phyloP scores from a whole-genome alignment of 1,140 invertebrate species.

The Drosophila kohkoa region DNA sequence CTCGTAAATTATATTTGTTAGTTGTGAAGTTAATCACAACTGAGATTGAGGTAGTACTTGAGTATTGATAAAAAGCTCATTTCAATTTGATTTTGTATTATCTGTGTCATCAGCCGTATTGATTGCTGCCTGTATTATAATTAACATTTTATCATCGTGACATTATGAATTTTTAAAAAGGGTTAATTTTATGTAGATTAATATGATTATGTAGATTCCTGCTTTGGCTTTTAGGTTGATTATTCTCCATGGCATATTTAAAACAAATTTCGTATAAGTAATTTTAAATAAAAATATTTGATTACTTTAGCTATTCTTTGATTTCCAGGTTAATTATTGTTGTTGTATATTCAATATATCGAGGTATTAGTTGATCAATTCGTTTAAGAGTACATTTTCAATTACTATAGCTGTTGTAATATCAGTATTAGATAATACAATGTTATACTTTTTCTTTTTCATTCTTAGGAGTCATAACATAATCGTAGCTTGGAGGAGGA shows the following conservation, averaged over 20 bases:
- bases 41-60: slow-evolving; percentile 14
- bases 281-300: neutral
- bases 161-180: too few relatives aligned
- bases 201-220: too few relatives aligned
- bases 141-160: neutral
- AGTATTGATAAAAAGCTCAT: neutral
- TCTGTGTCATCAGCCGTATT: neutral
- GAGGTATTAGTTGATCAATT: too few relatives aligned
- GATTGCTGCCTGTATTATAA: neutral
- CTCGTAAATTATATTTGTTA: neutral
- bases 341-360: too few relatives aligned
- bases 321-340: too few relatives aligned
- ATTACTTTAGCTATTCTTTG: neutral
- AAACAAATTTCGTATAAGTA: neutral
- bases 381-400: too few relatives aligned
- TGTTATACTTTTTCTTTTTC: too few relatives aligned
- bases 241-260: neutral
- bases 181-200: too few relatives aligned
- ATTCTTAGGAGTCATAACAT: too few relatives aligned
- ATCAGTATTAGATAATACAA: too few relatives aligned
- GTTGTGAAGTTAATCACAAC: neutral
- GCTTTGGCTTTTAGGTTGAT: neutral
- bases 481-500: too few relatives aligned
- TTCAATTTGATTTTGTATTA: neutral
- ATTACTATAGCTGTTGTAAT: too few relatives aligned